Conservation (phyloP, 2,888 invertebrate species). For the Tanypteryx hageni region DNA sequence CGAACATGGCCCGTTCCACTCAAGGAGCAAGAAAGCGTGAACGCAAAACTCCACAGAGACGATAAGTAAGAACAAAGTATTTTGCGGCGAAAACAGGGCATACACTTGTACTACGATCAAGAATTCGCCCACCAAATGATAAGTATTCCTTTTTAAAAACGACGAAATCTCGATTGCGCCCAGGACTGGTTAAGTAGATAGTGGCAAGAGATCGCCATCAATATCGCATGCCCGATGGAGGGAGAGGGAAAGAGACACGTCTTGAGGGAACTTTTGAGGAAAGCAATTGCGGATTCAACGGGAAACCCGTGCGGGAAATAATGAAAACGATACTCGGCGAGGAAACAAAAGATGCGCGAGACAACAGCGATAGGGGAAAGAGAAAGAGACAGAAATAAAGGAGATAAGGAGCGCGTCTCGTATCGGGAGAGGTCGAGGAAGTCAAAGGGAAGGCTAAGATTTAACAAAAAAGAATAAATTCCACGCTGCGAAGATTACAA, state of each 20-base stretch:
- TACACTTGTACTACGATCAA: too few relatives aligned
- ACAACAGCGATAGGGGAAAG: neutral
- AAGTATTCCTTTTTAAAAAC: neutral
- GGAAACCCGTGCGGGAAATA: neutral
- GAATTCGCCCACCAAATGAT: neutral
- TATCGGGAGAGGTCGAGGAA: neutral
- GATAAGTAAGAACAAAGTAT: too few relatives aligned
- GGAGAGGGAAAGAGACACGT: neutral
- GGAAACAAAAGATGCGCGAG: neutral
- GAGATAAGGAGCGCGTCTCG: neutral
- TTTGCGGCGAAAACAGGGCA: too few relatives aligned
- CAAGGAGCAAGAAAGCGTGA: too few relatives aligned
- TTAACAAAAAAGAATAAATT: neutral
- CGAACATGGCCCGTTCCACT: too few relatives aligned
- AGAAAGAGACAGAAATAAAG: neutral
- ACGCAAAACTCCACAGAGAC: too few relatives aligned
- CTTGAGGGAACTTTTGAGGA: neutral
- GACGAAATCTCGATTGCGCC: neutral
- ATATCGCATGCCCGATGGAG: neutral
- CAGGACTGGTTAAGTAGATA: neutral
- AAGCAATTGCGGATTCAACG: neutral
- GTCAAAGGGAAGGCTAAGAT: neutral
- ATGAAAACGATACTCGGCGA: too few relatives aligned
- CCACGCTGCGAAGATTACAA: neutral
- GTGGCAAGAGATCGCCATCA: neutral